These are phyloP conservation scores for Listrodromus nycthemerus DNA, from an alignment of 2,888 invertebrate species.

Conservation along the genomic window DNA sequence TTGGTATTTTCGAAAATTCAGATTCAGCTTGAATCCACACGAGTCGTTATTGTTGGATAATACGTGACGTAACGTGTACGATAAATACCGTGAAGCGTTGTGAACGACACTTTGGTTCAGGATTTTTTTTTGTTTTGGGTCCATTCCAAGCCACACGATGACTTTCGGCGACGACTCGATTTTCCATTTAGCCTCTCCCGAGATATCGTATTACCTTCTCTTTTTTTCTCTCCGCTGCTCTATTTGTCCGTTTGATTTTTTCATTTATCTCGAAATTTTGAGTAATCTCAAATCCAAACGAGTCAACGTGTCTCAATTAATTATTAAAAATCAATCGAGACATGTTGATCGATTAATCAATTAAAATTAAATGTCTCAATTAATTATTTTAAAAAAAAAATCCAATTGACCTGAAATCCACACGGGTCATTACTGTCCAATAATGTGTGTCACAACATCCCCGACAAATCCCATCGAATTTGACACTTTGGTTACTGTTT, in stretches of 20 bases:
- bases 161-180: conserved; percentile 28
- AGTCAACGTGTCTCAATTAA: background rate
- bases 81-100: background rate
- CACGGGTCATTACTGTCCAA: background rate
- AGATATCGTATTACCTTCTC: conserved; percentile 25
- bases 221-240: background rate
- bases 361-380: background rate
- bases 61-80: background rate
- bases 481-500: background rate
- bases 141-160: conserved; percentile 17
- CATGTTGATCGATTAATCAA: no score
- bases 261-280: background rate
- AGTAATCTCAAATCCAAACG: background rate
- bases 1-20: no score
- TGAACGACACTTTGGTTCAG: background rate
- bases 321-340: no score
- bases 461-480: background rate
- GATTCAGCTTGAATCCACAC: background rate
- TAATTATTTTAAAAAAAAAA: background rate
- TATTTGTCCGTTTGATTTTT: no score
- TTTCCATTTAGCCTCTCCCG: conserved; percentile 26
- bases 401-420: background rate
- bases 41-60: background rate
- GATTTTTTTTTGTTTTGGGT: conserved; percentile 7
- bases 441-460: background rate